Conservation (phyloP, 2,113 vertebrate genomes). For the Hydrochoerus hydrochaeris region DNA sequence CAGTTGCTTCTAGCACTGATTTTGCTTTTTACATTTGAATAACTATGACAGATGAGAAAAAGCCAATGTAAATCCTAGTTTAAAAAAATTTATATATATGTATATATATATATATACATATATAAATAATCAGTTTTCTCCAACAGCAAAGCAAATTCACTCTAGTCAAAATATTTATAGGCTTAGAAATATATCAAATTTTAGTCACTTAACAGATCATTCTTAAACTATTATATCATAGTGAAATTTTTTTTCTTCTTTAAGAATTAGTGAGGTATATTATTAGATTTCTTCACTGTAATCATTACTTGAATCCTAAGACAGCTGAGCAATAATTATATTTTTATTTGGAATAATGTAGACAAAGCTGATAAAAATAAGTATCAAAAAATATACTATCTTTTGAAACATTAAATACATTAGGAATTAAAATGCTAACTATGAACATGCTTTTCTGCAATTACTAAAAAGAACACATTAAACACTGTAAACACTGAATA, state of each 20-base stretch:
- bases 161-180: not conserved
- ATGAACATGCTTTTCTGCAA: not conserved
- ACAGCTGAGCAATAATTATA: not conserved
- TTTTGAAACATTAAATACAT: not conserved
- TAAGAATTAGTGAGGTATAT: not conserved
- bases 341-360: constrained; percentile 9
- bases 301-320: not conserved
- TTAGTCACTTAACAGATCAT: not conserved
- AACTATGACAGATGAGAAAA: not conserved
- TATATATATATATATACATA: not conserved
- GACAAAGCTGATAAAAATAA: not conserved
- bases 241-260: not conserved
- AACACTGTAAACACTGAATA: too few species aligned
- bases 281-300: not conserved
- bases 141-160: not conserved
- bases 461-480: constrained; percentile 5
- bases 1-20: not conserved
- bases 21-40: constrained; percentile 7
- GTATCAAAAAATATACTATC: not conserved
- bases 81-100: not conserved
- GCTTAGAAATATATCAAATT: not conserved
- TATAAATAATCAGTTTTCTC: not conserved
- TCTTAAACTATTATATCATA: not conserved
- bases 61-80: not conserved
- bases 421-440: not conserved